Evolutionary conservation across 2,888 invertebrate genomes (phyloP), one percentile per base, ranked within the genome.

Genomic region (Trachelus stipa): DNA sequence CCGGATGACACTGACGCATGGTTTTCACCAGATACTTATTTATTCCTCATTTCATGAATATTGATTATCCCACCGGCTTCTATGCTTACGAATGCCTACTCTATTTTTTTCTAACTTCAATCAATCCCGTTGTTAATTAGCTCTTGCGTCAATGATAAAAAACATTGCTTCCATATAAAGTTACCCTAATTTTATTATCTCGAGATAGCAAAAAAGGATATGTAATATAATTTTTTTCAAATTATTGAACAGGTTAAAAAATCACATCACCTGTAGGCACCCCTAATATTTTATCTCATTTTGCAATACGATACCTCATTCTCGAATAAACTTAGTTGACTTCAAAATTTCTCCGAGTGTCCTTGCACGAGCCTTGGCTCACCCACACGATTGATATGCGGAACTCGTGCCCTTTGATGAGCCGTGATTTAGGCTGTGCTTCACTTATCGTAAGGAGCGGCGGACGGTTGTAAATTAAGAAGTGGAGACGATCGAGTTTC

Each of bases 391-490:
- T 83, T 80, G 85, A 82, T 79, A 79, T 73, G 75, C 78, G 77
- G 79, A 77, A 73, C 76, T 81, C 76, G 75, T 80, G 76, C 76
- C 40, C 74, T 78, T 77, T 78, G 80, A 84, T 81, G 83, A 85
- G 80, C 79, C 80, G 74, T 73, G 82, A 82, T 78, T 80, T 79
- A 80, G 74, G 71, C 77, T 76, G 77, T 69, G 69, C 75, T 79
- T 81, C 78, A 79, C 78, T 86, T 85, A 85, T 86, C 85, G 80
- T 82, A 77, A 79, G 77, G 82, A 79, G 82, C 82, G 82, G 80
- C 80, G 81, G 81, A 78, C 77, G 76, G 74, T 76, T 81, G 83
- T 85, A 85, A 86, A 85, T 85, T 86, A 83, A 83, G 74, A 34
- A 34, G 73, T 68, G 71, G 75, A 76, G 23, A 73, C 78, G 75